A percentile compares a stretch with the other conserved stretches of the same genome.
These are phyloP conservation scores for Metalampra italica DNA, from an alignment of 2,888 invertebrate species.

Conservation along the genomic window DNA sequence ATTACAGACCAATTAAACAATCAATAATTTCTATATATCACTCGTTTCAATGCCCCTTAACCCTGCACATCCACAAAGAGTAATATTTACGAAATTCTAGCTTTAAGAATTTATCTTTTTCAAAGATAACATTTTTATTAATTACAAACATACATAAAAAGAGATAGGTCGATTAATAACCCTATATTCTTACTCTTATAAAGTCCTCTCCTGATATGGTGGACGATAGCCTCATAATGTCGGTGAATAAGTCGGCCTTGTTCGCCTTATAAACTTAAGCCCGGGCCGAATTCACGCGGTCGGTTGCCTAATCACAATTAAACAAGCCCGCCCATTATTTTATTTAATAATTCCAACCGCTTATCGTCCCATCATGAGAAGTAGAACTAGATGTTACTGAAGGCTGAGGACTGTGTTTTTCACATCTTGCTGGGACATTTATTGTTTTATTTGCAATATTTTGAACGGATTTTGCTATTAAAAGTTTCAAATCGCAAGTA, in stretches of 20 bases:
- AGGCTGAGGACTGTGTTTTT: too few relatives aligned
- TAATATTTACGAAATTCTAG: too few relatives aligned
- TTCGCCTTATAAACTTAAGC: slow-evolving; percentile 30
- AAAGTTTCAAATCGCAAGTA: too few relatives aligned
- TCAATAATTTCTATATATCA: too few relatives aligned
- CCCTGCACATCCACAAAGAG: too few relatives aligned
- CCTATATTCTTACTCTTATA: too few relatives aligned
- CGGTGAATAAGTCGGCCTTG: slow-evolving; percentile 60
- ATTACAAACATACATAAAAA: background rate
- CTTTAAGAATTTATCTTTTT: too few relatives aligned
- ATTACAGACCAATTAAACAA: too few relatives aligned
- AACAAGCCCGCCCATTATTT: slow-evolving; percentile 60
- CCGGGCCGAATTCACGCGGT: slow-evolving; percentile 56
- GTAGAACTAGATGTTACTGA: background rate
- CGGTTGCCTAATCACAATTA: slow-evolving; percentile 62
- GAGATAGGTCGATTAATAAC: slow-evolving; percentile 5
- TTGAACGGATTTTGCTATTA: too few relatives aligned
- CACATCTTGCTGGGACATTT: too few relatives aligned
- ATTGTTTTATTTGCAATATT: too few relatives aligned
- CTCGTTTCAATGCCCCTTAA: too few relatives aligned
- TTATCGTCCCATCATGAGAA: slow-evolving; percentile 39
- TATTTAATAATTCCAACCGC: slow-evolving; percentile 52
- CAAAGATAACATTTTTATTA: background rate
- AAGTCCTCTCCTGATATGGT: slow-evolving; percentile 21
- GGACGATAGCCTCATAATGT: slow-evolving; percentile 40